Conservation (phyloP, 2,888 invertebrate species). For the Nysson spinosus region DNA sequence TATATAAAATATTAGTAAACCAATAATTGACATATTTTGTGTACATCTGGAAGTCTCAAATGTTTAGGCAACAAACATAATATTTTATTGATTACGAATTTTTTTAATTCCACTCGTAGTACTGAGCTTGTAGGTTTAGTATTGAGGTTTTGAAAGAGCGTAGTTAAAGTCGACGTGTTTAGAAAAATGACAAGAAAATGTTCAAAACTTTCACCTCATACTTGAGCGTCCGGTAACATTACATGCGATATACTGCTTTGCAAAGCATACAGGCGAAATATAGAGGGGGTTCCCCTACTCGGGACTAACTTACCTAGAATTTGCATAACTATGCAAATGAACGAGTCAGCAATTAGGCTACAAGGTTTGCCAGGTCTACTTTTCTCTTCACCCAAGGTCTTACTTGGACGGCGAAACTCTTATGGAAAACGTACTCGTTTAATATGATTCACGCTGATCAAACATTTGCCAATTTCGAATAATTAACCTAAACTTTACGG, state of each 20-base stretch:
- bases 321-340: constrained; percentile 67
- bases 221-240: constrained; percentile 16
- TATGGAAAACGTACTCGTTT: not conserved
- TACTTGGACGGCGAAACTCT: constrained; percentile 20
- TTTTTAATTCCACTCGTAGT: too few relatives aligned
- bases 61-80: too few relatives aligned
- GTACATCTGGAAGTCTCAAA: too few relatives aligned
- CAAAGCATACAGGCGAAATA: constrained; percentile 28
- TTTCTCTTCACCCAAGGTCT: constrained; percentile 42
- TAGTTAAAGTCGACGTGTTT: not conserved
- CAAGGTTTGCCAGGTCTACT: constrained; percentile 42
- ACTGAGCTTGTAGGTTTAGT: too few relatives aligned
- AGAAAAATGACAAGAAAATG: not conserved
- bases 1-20: too few relatives aligned
- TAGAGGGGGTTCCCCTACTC: constrained; percentile 1
- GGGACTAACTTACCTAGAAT: constrained; percentile 27
- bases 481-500: too few relatives aligned
- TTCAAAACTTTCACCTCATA: constrained; percentile 14
- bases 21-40: too few relatives aligned
- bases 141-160: too few relatives aligned
- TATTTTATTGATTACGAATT: too few relatives aligned
- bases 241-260: constrained; percentile 15
- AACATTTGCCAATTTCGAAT: too few relatives aligned
- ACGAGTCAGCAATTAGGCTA: constrained; percentile 56
- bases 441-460: too few relatives aligned